Evolutionary conservation across 2,113 vertebrate genomes (phyloP).

Genomic region (Ptilorrhoa leucosticta): DNA sequence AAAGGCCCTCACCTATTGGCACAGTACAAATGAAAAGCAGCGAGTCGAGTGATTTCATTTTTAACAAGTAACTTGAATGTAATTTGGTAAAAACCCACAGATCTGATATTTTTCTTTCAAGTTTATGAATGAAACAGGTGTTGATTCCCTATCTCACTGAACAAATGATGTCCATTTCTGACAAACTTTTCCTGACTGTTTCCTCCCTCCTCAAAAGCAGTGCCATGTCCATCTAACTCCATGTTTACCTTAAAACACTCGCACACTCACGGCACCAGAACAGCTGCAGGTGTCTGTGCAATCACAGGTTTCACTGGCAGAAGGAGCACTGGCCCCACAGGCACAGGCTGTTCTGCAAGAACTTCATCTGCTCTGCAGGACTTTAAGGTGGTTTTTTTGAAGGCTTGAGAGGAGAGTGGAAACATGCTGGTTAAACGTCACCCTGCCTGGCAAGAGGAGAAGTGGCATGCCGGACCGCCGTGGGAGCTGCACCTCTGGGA

Average conservation of each 20-base stretch:
- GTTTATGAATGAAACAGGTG: neutral
- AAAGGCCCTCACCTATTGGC: rapidly evolving
- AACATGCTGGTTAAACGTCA: rapidly evolving
- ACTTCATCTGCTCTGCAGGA: neutral
- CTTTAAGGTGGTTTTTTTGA: rapidly evolving
- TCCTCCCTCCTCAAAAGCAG: neutral
- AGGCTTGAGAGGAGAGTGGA: neutral
- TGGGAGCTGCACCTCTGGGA: neutral
- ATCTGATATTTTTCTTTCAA: neutral
- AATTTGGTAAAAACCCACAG: neutral
- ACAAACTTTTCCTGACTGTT: neutral
- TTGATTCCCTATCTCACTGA: neutral
- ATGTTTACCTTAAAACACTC: rapidly evolving
- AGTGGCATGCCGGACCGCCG: rapidly evolving
- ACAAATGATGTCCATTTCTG: neutral
- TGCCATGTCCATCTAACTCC: neutral
- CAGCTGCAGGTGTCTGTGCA: rapidly evolving
- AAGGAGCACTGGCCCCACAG: rapidly evolving
- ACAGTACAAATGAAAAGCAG: neutral
- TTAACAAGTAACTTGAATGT: neutral
- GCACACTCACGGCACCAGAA: rapidly evolving
- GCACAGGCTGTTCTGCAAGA: rapidly evolving
- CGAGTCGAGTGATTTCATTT: neutral
- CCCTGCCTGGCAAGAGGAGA: neutral
- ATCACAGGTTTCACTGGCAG: neutral